phyloP scores from a whole-genome alignment of 1,140 invertebrate species.

The Andrena cerasifolii region DNA sequence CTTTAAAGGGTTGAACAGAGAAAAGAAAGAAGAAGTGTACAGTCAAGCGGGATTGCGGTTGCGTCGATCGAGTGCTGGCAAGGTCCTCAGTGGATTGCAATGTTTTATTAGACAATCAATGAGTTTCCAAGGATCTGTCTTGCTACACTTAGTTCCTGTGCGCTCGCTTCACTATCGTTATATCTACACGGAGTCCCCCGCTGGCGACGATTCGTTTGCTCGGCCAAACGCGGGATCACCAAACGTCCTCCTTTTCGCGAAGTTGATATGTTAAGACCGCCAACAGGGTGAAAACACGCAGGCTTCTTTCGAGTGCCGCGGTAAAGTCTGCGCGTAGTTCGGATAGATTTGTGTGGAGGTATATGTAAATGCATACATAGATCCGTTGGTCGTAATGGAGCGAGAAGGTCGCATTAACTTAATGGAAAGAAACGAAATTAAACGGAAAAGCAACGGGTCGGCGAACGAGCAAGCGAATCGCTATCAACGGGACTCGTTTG shows the following conservation, averaged over 20 bases:
- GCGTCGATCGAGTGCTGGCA: slow-evolving; percentile 50
- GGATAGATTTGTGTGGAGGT: background rate
- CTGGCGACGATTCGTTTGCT: slow-evolving; percentile 47
- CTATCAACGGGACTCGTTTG: slow-evolving; percentile 4
- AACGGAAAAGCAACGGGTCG: background rate
- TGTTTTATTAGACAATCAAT: slow-evolving; percentile 68
- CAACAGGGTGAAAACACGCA: too few species aligned
- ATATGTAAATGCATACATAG: background rate
- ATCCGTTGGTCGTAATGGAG: too few species aligned
- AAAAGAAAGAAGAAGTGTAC: slow-evolving; percentile 18
- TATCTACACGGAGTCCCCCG: background rate
- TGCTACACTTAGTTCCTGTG: slow-evolving; percentile 45
- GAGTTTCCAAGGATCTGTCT: slow-evolving; percentile 47
- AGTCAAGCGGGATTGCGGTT: slow-evolving; percentile 24
- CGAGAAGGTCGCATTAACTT: background rate
- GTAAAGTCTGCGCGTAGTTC: too few species aligned
- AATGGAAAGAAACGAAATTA: slow-evolving; percentile 4
- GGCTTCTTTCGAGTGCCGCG: too few species aligned
- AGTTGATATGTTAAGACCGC: too few species aligned
- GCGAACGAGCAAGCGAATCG: slow-evolving; percentile 27
- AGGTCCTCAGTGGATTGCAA: slow-evolving; percentile 56
- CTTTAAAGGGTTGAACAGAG: slow-evolving; percentile 38
- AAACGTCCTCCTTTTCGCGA: too few species aligned
- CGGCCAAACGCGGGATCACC: too few species aligned
- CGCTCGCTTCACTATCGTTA: slow-evolving; percentile 27